These are phyloP conservation scores for Sparidentex hasta DNA, from an alignment of 2,797 vertebrate genomes.

Conservation along the genomic window DNA sequence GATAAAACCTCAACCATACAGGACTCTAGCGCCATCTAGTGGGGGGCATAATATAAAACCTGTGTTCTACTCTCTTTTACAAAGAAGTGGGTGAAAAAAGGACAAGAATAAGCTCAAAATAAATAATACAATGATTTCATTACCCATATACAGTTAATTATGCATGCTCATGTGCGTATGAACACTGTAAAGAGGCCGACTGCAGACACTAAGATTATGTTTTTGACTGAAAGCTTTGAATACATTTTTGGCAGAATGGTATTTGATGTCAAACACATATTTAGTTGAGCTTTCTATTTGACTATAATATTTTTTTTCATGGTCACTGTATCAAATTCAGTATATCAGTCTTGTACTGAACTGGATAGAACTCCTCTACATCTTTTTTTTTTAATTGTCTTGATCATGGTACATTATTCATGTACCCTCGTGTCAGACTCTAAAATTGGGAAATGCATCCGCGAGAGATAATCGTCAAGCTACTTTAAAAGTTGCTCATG, in stretches of 20 bases:
- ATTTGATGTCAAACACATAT: neutral
- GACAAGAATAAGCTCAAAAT: neutral
- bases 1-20: neutral
- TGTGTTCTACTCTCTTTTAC: neutral
- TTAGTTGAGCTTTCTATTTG: neutral
- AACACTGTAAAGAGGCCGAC: neutral
- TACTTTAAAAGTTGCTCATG: too few relatives aligned
- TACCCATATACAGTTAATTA: neutral
- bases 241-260: neutral
- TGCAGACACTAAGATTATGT: neutral
- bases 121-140: neutral
- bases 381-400: neutral
- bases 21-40: slow-evolving; percentile 67
- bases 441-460: neutral
- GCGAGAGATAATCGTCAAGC: neutral
- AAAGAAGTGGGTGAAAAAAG: neutral
- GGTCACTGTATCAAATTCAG: slow-evolving; percentile 3
- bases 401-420: neutral
- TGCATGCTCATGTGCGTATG: neutral
- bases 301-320: neutral
- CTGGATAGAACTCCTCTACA: slow-evolving; percentile 11
- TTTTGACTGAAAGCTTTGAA: neutral
- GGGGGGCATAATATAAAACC: neutral
- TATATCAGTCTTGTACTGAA: neutral
- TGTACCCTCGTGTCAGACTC: neutral